A percentile compares a stretch with the other conserved stretches of the same genome.
Evolutionary conservation across 2,888 invertebrate species (phyloP).

Genomic region (Frankliniella fusca): DNA sequence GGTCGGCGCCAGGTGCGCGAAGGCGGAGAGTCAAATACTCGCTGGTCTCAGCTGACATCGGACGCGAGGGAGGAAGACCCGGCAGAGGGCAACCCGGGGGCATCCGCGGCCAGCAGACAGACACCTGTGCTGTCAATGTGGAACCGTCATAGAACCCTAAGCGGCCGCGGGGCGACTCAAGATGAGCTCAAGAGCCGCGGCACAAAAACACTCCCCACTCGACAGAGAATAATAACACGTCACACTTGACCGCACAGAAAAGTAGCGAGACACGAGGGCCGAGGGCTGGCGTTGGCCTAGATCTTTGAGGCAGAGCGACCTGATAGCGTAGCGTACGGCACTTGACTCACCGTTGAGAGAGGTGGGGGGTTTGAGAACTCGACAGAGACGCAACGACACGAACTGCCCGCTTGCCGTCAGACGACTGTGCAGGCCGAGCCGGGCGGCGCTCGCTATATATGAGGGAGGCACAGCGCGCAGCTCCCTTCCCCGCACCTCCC

Average conservation of each 20-base stretch:
- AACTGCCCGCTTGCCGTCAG: not conserved
- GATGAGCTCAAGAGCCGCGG: too few relatives aligned
- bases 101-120: too few relatives aligned
- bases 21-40: too few relatives aligned
- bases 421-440: not conserved
- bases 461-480: conserved; percentile 7
- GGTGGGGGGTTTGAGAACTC: not conserved
- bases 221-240: not conserved
- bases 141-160: too few relatives aligned
- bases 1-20: too few relatives aligned
- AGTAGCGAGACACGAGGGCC: not conserved
- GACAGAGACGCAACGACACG: not conserved
- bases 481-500: not conserved
- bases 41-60: too few relatives aligned
- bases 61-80: too few relatives aligned
- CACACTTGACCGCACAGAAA: not conserved
- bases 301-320: too few relatives aligned
- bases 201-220: too few relatives aligned
- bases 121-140: too few relatives aligned
- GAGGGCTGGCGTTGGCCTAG: not conserved
- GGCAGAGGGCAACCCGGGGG: too few relatives aligned
- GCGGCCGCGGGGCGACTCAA: too few relatives aligned
- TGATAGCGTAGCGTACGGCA: not conserved
- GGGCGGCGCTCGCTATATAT: conserved; percentile 8
- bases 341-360: not conserved